phyloP scores from a whole-genome alignment of 1,140 invertebrate genomes.

The Zaprionus kolodkinae region DNA sequence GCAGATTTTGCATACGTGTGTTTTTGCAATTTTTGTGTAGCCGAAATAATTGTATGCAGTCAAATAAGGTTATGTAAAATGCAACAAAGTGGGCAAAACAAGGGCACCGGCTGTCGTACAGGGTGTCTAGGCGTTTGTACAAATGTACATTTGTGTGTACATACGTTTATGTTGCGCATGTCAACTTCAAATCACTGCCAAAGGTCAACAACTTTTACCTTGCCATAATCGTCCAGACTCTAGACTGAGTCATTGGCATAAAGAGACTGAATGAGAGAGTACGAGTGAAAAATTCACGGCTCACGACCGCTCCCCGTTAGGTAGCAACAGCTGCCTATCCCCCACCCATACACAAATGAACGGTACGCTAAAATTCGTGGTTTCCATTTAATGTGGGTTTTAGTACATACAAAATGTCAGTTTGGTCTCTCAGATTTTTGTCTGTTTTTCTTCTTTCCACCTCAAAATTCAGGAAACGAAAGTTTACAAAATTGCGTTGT shows the following conservation, averaged over 20 bases:
- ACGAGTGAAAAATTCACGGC: neutral
- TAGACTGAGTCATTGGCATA: constrained; percentile 36
- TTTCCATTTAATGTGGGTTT: constrained; percentile 49
- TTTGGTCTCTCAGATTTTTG: constrained; percentile 30
- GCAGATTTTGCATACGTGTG: neutral
- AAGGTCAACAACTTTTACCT: constrained; percentile 70
- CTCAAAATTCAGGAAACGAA: constrained; percentile 55
- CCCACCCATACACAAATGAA: neutral
- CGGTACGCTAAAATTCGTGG: constrained; percentile 25
- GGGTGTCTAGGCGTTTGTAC: constrained; percentile 13
- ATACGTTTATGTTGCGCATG: constrained; percentile 51
- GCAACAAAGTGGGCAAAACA: constrained; percentile 57
- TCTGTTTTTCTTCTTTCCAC: constrained; percentile 35
- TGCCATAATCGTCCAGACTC: constrained; percentile 22
- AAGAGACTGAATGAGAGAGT: neutral
- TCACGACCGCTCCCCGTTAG: neutral
- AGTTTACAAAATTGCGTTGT: constrained; percentile 56
- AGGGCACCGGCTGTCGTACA: constrained; percentile 21
- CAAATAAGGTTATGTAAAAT: constrained; percentile 60
- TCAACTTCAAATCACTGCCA: constrained; percentile 53
- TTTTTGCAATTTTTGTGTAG: constrained; percentile 2
- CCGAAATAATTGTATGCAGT: constrained; percentile 1
- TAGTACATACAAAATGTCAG: constrained; percentile 62
- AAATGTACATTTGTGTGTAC: constrained; percentile 8
- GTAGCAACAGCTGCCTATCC: neutral